phyloP scores from a whole-genome alignment of 2,888 invertebrate species.

The Scaptomyza polygonia region DNA sequence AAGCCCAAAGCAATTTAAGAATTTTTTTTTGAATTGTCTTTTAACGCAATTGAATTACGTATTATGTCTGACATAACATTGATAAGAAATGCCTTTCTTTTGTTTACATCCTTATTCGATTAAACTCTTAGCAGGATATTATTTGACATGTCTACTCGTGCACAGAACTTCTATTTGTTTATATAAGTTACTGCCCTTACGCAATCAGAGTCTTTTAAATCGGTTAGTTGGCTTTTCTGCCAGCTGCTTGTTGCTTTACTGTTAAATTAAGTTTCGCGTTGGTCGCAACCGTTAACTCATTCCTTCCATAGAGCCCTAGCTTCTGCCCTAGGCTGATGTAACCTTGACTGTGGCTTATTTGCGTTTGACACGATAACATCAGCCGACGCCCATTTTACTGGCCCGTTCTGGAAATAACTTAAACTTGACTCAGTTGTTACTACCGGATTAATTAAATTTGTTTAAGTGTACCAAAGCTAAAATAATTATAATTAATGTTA shows the following conservation, averaged over 20 bases:
- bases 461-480: conserved; percentile 18
- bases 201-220: not conserved
- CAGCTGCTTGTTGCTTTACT: conserved; percentile 22
- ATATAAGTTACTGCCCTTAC: not conserved
- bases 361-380: conserved; percentile 73
- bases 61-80: no score
- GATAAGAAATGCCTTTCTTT: no score
- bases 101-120: no score
- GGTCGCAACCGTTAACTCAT: conserved; percentile 10
- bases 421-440: conserved; percentile 48
- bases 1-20: no score
- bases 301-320: conserved; percentile 4
- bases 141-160: not conserved
- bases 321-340: conserved; percentile 59
- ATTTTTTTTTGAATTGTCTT: no score
- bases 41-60: no score
- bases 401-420: conserved; percentile 25
- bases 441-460: conserved; percentile 70
- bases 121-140: not conserved
- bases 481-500: conserved; percentile 45
- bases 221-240: conserved; percentile 30
- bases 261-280: conserved; percentile 53
- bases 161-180: not conserved
- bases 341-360: conserved; percentile 67
- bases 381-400: conserved; percentile 38